Evolutionary conservation across 2,888 invertebrate genomes (phyloP), one percentile per base, ranked within the genome.

Genomic region (Galeruca laticollis): DNA sequence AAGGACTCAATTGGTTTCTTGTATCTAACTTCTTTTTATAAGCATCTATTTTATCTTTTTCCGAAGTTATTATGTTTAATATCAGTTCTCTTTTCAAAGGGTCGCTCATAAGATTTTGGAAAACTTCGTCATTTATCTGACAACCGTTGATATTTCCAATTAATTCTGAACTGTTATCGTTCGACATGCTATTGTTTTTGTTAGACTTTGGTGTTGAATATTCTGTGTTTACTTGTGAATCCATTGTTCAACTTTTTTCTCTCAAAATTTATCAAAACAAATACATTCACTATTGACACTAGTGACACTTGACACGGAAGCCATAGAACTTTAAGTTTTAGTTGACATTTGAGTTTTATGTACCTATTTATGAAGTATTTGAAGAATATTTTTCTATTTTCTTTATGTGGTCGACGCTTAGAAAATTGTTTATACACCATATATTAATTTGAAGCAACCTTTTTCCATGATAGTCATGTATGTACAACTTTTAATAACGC

Each of bases 1-100:
- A 68, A 10, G 78, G 76, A 69, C 73, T 76, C 43, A 20, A 13
- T 4, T 9, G 26, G 54, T 56, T 60, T 69, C 40, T 61, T 60
- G 67, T 73, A 63, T 62, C 65, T 21, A 65, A 57, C 54, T 68
- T 75, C 62, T 49, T 77, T 69, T 76, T 77, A 68, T 79, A 79
- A 31, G 75, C 71, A 47, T 77, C 73, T 13, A 80, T 77, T 18
- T 76, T 76, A 11, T 78, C 73, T 70, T 80, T 82, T 71, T 82
- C 81, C 51, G 79, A 69, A 2, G 74, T 60, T 33, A 84, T 69
- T 15, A 83, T 56, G 63, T 82, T 73, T 59, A 83, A 60, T 33
- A 84, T 70, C 51, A 82, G 70, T 13, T 78, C 76, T n/a, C 79
- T 77, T 72, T 82, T 83, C 9, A 78, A 67, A 13, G 83, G 83